Conservation (phyloP, 2,797 vertebrate species). For the Propithecus deckenii region DNA sequence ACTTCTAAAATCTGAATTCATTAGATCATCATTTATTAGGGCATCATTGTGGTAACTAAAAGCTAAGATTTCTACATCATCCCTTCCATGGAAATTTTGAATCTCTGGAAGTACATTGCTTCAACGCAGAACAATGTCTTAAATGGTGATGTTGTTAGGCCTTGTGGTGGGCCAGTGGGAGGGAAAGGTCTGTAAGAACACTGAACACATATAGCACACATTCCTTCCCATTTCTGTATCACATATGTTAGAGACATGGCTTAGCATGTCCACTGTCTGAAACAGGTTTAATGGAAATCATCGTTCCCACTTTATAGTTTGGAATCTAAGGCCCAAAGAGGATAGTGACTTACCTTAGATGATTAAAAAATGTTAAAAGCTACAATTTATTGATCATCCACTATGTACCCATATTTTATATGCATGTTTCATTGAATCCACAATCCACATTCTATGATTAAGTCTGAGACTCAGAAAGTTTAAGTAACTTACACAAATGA, state of each 20-base stretch:
- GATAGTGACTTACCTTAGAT: background rate
- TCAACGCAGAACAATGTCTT: background rate
- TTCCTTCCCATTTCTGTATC: background rate
- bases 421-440: background rate
- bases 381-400: background rate
- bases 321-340: background rate
- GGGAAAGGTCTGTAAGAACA: background rate
- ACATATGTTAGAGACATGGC: background rate
- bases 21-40: background rate
- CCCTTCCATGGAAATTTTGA: background rate
- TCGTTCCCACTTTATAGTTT: background rate
- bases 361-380: background rate
- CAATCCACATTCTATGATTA: background rate
- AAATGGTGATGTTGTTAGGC: background rate
- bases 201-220: background rate
- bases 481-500: background rate
- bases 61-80: background rate
- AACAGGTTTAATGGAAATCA: background rate
- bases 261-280: background rate
- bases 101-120: background rate
- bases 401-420: background rate
- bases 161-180: background rate
- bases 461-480: background rate
- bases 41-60: background rate
- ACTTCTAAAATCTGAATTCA: background rate